phyloP scores from a whole-genome alignment of 1,140 invertebrate genomes.

The Panagrolaimus sp. region DNA sequence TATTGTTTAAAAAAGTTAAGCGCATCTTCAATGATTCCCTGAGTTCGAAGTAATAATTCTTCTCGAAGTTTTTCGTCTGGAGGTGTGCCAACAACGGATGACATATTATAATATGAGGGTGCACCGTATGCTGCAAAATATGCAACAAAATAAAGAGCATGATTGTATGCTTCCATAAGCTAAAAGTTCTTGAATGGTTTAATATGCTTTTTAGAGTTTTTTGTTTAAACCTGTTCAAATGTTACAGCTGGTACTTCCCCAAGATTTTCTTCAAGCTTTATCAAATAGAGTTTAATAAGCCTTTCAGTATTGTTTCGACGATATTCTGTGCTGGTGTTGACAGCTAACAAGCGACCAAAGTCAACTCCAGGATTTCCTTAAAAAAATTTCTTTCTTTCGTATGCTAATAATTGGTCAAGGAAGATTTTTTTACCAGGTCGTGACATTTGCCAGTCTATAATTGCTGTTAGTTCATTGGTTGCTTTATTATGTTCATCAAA shows the following conservation, averaged over 20 bases:
- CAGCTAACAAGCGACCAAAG: conserved; percentile 31
- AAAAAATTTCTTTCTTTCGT: no score
- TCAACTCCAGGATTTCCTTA: conserved; percentile 42
- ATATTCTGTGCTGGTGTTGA: conserved; percentile 41
- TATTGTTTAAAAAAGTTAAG: conserved; percentile 4
- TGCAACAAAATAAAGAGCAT: conserved; percentile 15
- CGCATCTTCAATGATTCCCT: conserved; percentile 35
- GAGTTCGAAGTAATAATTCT: conserved; percentile 34
- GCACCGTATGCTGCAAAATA: conserved; percentile 31
- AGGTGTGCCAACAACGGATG: conserved; percentile 33
- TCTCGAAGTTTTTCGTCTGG: conserved; percentile 22
- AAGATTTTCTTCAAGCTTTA: conserved; percentile 31
- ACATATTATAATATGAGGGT: conserved; percentile 41
- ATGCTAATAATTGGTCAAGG: no score
- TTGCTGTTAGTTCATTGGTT: conserved; percentile 35
- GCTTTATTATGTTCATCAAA: conserved; percentile 29
- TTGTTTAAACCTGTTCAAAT: conserved; percentile 30
- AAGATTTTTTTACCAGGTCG: conserved; percentile 22
- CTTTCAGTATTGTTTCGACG: conserved; percentile 36
- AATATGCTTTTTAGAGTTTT: neutral
- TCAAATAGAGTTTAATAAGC: conserved; percentile 28
- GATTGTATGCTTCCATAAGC: conserved; percentile 27
- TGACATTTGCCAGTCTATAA: conserved; percentile 46
- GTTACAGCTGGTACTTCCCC: conserved; percentile 30
- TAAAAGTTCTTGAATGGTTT: conserved; percentile 19